phyloP scores from a whole-genome alignment of 2,797 vertebrate genomes.

The Chloroceryle inda region DNA sequence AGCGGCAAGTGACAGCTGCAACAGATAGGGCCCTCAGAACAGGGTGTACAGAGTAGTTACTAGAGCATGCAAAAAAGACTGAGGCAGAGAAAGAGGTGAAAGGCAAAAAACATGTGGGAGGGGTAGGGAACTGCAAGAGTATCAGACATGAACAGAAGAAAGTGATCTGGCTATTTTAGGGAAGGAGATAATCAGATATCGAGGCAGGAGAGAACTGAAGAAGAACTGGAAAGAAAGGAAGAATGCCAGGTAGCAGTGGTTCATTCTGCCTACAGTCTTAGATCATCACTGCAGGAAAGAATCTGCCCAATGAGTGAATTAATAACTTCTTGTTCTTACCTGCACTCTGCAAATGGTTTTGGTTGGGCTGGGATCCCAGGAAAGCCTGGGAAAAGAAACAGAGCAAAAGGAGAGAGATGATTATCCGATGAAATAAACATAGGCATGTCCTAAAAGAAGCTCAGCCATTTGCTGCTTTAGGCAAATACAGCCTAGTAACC shows the following conservation, averaged over 20 bases:
- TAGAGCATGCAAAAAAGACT: background rate
- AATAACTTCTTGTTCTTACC: constrained; percentile 76
- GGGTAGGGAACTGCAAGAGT: background rate
- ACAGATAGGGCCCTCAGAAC: background rate
- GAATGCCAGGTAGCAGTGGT: background rate
- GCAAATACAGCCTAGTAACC: constrained; percentile 31
- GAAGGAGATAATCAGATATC: background rate
- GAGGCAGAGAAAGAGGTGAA: background rate
- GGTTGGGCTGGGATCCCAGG: constrained; percentile 67
- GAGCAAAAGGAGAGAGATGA: constrained; percentile 51
- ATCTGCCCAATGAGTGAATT: constrained; percentile 41
- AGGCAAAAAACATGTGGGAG: background rate
- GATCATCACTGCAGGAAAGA: constrained; percentile 32
- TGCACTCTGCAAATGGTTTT: constrained; percentile 74
- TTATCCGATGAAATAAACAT: constrained; percentile 53
- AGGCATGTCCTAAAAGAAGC: constrained; percentile 40
- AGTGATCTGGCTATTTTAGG: background rate
- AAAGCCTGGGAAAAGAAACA: constrained; percentile 68
- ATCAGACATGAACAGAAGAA: background rate
- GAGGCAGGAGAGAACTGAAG: constrained; percentile 56
- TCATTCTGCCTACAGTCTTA: background rate
- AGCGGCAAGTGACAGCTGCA: background rate
- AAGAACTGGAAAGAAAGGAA: constrained; percentile 57
- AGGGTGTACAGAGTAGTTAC: background rate
- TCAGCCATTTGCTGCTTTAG: constrained; percentile 8